Conservation (phyloP, 2,113 vertebrate species). For the Azemiops feae region DNA sequence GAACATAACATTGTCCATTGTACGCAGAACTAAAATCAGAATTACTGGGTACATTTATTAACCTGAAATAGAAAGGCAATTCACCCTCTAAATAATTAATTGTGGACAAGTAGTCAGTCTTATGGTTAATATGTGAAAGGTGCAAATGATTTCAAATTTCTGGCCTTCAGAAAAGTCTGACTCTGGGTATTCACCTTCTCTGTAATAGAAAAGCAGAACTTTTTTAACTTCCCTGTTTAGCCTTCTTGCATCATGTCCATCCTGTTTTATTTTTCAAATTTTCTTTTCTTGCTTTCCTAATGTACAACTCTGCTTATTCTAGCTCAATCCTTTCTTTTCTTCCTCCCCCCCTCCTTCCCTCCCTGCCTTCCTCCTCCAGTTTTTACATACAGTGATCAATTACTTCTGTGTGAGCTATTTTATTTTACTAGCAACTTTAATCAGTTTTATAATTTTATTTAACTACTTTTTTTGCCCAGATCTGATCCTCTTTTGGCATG, state of each 20-base stretch:
- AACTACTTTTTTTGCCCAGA: background rate
- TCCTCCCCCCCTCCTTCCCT: background rate
- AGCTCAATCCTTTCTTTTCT: background rate
- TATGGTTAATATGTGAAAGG: background rate
- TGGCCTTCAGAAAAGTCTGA: background rate
- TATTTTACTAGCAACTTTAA: background rate
- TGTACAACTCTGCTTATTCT: background rate
- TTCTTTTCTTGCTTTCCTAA: background rate
- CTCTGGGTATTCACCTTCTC: background rate
- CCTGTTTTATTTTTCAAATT: background rate
- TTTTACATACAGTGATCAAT: background rate
- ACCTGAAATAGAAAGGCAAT: background rate
- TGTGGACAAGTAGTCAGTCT: background rate
- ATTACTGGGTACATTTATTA: background rate
- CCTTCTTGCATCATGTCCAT: background rate
- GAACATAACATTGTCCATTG: background rate
- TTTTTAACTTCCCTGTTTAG: background rate
- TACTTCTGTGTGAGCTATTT: background rate
- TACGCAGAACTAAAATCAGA: background rate
- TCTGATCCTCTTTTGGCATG: background rate
- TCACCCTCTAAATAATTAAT: background rate
- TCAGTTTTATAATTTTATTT: background rate
- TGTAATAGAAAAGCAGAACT: background rate
- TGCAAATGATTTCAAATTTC: background rate
- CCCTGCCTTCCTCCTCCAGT: background rate